Evolutionary conservation across 2,113 vertebrate species (phyloP).

Genomic region (Gobiocypris rarus): DNA sequence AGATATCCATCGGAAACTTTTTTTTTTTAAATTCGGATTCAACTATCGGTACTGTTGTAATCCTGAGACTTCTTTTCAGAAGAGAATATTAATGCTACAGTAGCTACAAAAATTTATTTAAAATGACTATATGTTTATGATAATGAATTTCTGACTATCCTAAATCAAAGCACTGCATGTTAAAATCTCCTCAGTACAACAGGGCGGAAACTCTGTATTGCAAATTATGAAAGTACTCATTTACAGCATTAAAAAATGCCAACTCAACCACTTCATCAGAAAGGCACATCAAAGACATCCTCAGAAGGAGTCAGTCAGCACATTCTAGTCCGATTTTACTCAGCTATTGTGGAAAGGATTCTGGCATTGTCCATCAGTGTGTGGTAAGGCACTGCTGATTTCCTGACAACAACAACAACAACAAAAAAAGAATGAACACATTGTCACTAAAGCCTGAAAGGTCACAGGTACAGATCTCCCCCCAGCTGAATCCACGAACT

Average conservation of each 20-base stretch:
- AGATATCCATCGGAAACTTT: constrained; percentile 66
- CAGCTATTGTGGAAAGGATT: neutral
- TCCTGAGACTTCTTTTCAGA: neutral
- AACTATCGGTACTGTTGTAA: neutral
- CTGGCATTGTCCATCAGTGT: neutral
- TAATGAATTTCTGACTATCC: too few species aligned
- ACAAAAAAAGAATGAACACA: neutral
- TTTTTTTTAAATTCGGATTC: neutral
- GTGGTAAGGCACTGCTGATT: neutral
- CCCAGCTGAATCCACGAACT: neutral
- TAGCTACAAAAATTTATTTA: too few species aligned
- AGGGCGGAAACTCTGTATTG: neutral
- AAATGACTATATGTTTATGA: too few species aligned
- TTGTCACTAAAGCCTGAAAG: constrained; percentile 8
- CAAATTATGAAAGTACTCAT: neutral
- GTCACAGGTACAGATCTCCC: constrained; percentile 9
- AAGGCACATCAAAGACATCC: neutral
- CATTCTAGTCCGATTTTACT: neutral
- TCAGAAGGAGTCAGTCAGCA: neutral
- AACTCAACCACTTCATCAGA: neutral
- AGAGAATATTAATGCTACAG: neutral
- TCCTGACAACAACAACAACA: neutral
- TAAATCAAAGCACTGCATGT: neutral
- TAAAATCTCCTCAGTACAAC: neutral
- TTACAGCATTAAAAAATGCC: neutral